Percentiles rank a stretch among this genome's conserved stretches.
Conservation (phyloP, 2,113 vertebrate genomes). For the Dascyllus trimaculatus region DNA sequence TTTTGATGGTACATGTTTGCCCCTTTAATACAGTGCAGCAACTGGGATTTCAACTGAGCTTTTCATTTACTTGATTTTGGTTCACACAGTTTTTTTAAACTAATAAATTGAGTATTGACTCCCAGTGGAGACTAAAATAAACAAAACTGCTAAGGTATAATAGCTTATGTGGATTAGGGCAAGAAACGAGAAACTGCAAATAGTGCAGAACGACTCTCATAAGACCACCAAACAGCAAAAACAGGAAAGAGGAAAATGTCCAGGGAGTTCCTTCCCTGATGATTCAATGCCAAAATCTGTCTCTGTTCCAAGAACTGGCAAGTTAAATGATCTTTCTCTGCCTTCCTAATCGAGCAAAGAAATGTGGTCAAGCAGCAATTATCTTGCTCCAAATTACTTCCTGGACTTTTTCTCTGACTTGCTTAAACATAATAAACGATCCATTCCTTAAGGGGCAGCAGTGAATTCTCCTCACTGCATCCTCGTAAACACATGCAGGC, state of each 20-base stretch:
- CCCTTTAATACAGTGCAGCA: too few species aligned
- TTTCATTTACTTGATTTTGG: background rate
- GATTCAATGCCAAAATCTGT: conserved; percentile 6
- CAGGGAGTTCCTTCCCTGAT: conserved; percentile 26
- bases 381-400: conserved; percentile 60
- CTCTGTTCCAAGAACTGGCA: conserved; percentile 23
- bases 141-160: conserved; percentile 37
- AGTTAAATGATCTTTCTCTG: conserved; percentile 33
- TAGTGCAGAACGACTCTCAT: conserved; percentile 33
- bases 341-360: conserved; percentile 37
- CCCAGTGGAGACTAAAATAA: conserved; percentile 44
- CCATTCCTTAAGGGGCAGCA: conserved; percentile 21
- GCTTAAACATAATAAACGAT: conserved; percentile 41
- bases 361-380: conserved; percentile 64
- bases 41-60: background rate
- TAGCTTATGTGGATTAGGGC: conserved; percentile 33
- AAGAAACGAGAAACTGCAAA: conserved; percentile 37
- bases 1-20: too few species aligned
- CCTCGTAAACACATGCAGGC: conserved; percentile 31
- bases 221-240: conserved; percentile 28
- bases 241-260: conserved; percentile 47
- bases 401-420: conserved; percentile 43
- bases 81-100: conserved; percentile 23
- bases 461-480: conserved; percentile 15
- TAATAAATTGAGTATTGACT: conserved; percentile 22